These are phyloP conservation scores for Dryocosmus kuriphilus DNA, from an alignment of 2,888 invertebrate genomes.

Conservation along the genomic window DNA sequence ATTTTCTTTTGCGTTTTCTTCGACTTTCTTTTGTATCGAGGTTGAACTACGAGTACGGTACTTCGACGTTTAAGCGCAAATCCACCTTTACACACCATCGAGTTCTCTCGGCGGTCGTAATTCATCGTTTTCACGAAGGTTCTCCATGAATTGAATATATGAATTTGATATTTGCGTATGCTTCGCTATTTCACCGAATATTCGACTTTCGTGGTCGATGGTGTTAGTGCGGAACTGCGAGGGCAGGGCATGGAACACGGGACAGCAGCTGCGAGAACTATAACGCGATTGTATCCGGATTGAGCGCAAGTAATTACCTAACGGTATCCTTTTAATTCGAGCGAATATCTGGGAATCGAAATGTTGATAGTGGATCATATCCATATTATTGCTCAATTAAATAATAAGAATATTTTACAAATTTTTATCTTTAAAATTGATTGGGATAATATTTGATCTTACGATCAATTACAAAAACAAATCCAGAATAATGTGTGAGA, in stretches of 20 bases:
- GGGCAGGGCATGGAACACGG: constrained; percentile 21
- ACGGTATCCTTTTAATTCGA: constrained; percentile 65
- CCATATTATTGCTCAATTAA: background rate
- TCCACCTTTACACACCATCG: constrained; percentile 23
- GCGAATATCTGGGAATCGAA: constrained; percentile 13
- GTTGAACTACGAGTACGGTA: background rate
- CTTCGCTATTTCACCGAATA: constrained; percentile 38
- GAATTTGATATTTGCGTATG: constrained; percentile 34
- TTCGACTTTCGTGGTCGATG: constrained; percentile 36
- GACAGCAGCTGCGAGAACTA: constrained; percentile 50
- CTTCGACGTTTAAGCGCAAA: constrained; percentile 27
- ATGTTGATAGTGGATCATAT: background rate
- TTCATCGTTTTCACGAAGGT: constrained; percentile 35
- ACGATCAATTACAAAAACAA: too few species aligned
- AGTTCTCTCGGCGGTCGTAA: constrained; percentile 25
- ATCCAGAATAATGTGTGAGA: too few species aligned
- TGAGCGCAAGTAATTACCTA: constrained; percentile 64
- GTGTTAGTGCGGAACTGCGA: constrained; percentile 30
- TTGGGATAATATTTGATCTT: too few species aligned
- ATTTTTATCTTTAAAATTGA: too few species aligned
- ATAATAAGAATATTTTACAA: background rate
- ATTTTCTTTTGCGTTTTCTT: background rate
- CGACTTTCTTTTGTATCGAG: background rate
- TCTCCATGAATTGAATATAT: constrained; percentile 37
- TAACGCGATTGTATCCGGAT: constrained; percentile 64